Percentiles rank a stretch among this genome's conserved stretches.
These are phyloP conservation scores for Drosophila meridionalis DNA, from an alignment of 2,888 invertebrate species.

Conservation along the genomic window DNA sequence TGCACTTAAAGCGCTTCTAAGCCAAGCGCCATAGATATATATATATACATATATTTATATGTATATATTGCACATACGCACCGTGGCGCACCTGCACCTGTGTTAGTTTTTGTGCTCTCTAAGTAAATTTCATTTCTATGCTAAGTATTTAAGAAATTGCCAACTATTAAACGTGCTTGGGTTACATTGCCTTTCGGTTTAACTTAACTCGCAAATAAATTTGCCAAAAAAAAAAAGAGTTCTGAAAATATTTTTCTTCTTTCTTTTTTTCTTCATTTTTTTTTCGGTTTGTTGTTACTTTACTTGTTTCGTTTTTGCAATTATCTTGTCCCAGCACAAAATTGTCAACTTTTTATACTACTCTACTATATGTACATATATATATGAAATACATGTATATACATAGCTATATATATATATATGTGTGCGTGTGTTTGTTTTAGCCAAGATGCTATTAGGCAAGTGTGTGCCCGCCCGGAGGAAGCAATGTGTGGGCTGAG, in stretches of 20 bases:
- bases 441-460: constrained; percentile 59
- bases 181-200: constrained; percentile 27
- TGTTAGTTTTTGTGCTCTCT: constrained; percentile 17
- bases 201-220: constrained; percentile 16
- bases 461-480: constrained; percentile 8
- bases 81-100: constrained; percentile 31
- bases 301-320: constrained; percentile 54
- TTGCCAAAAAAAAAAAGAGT: not conserved
- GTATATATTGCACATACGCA: constrained; percentile 66
- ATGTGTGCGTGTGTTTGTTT: constrained; percentile 31
- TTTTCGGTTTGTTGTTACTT: constrained; percentile 14
- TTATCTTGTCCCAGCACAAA: constrained; percentile 76
- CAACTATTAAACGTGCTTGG: constrained; percentile 66
- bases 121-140: constrained; percentile 53
- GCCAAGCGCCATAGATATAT: constrained; percentile 30
- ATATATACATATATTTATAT: constrained; percentile 17
- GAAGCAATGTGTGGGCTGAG: constrained; percentile 18
- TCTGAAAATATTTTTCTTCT: constrained; percentile 18
- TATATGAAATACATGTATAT: constrained; percentile 28
- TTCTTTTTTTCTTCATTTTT: constrained; percentile 20
- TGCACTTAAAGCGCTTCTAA: constrained; percentile 58
- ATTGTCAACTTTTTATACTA: constrained; percentile 55
- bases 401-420: constrained; percentile 18
- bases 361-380: constrained; percentile 31
- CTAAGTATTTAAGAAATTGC: constrained; percentile 51